Evolutionary conservation across 1,140 invertebrate genomes (phyloP).

Genomic region (Probaryconus sp.): DNA sequence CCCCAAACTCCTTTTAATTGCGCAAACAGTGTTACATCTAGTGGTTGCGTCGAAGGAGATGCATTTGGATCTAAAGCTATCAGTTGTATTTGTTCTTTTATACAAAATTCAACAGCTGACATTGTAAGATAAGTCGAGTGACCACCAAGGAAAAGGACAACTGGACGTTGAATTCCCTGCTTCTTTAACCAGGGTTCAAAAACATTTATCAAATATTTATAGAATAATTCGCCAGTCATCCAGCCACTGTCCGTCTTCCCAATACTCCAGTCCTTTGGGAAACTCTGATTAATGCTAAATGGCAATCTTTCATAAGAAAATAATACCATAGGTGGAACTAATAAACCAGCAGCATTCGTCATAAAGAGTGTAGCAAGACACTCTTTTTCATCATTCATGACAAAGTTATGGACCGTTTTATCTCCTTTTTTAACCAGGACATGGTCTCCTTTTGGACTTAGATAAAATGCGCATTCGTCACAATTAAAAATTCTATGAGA

Average conservation of each 20-base stretch:
- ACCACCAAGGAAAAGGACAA: slow-evolving; percentile 16
- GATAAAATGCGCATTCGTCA: slow-evolving; percentile 71
- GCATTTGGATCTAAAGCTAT: slow-evolving; percentile 68
- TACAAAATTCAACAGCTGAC: slow-evolving; percentile 33
- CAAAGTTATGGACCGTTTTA: slow-evolving; percentile 60
- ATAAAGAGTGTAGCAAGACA: background rate
- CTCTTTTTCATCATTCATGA: slow-evolving; percentile 34
- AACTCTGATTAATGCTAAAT: slow-evolving; percentile 28
- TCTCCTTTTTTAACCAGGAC: slow-evolving; percentile 65
- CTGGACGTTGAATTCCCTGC: slow-evolving; percentile 40
- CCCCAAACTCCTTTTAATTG: slow-evolving; percentile 67
- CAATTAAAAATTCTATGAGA: slow-evolving; percentile 61
- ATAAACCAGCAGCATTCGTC: slow-evolving; percentile 21
- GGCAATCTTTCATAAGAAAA: slow-evolving; percentile 36
- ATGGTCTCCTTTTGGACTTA: slow-evolving; percentile 46
- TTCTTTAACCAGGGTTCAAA: slow-evolving; percentile 68
- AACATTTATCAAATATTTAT: slow-evolving; percentile 63
- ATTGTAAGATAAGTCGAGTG: slow-evolving; percentile 19
- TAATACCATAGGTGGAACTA: slow-evolving; percentile 17
- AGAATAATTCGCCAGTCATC: slow-evolving; percentile 65
- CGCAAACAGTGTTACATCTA: slow-evolving; percentile 69
- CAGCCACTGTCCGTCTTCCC: slow-evolving; percentile 58
- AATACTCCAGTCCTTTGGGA: slow-evolving; percentile 59
- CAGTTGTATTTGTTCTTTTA: slow-evolving; percentile 61
- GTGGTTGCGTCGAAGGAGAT: slow-evolving; percentile 71